phyloP scores from a whole-genome alignment of 2,888 invertebrate genomes.

The Noctuana brunneofusca region DNA sequence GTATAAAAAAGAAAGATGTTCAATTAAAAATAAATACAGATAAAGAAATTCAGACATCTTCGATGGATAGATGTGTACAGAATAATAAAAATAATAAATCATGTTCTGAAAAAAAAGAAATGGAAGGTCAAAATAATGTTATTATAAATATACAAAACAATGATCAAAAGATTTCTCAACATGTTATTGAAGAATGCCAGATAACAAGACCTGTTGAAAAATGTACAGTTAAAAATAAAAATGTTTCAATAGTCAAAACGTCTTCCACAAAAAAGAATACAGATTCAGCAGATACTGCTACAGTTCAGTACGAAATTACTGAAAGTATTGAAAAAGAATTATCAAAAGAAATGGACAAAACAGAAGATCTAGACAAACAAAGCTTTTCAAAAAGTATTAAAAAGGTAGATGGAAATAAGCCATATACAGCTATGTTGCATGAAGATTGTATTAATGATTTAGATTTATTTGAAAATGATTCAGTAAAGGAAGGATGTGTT shows the following conservation, averaged over 20 bases:
- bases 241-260: conserved; percentile 43
- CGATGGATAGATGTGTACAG: conserved; percentile 38
- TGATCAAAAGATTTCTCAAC: conserved; percentile 33
- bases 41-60: conserved; percentile 63
- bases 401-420: conserved; percentile 11
- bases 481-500: conserved; percentile 57
- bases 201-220: conserved; percentile 28
- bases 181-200: not conserved
- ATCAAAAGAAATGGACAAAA: conserved; percentile 59
- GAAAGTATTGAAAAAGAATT: conserved; percentile 72
- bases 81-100: conserved; percentile 38
- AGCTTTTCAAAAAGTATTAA: conserved; percentile 33
- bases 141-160: conserved; percentile 37
- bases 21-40: conserved; percentile 65
- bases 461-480: conserved; percentile 68
- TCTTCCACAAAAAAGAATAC: conserved; percentile 63
- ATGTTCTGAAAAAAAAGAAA: conserved; percentile 44
- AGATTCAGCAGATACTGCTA: conserved; percentile 68
- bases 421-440: conserved; percentile 36
- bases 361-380: conserved; percentile 35
- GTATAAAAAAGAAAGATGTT: conserved; percentile 64
- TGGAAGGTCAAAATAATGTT: conserved; percentile 40
- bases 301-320: conserved; percentile 66
- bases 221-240: conserved; percentile 33
- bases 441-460: conserved; percentile 56